A percentile compares a stretch with the other conserved stretches of the same genome.
phyloP scores from a whole-genome alignment of 2,113 vertebrate species.

The Microcebus murinus region DNA sequence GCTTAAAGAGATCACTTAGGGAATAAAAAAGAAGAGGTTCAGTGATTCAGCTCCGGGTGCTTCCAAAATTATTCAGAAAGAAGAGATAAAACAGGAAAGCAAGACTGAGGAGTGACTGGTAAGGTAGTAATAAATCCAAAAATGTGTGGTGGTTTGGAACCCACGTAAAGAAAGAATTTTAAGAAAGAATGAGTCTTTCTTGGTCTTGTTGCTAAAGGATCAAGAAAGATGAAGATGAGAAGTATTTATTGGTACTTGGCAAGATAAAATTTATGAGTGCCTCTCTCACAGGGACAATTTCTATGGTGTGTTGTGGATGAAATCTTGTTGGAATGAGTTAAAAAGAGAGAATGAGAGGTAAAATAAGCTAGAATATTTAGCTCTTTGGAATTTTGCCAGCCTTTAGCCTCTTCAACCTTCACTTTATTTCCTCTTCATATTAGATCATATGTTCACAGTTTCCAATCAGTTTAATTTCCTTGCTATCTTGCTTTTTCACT shows the following conservation, averaged over 20 bases:
- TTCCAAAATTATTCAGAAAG: constrained; percentile 1
- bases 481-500: neutral
- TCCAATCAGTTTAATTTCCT: neutral
- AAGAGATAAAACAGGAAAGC: neutral
- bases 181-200: neutral
- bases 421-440: neutral
- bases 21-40: neutral
- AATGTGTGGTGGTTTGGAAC: neutral
- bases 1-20: neutral
- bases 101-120: neutral
- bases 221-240: neutral
- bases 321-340: neutral
- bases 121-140: neutral
- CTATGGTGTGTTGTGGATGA: neutral
- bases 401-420: neutral
- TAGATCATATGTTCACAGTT: neutral
- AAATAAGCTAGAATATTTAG: neutral
- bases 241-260: neutral
- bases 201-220: neutral
- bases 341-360: neutral
- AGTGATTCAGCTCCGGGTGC: neutral
- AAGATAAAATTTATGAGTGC: neutral
- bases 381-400: neutral
- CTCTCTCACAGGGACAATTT: neutral
- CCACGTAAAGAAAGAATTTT: neutral